phyloP scores from a whole-genome alignment of 2,113 vertebrate genomes.

The Scartelaos histophorus region DNA sequence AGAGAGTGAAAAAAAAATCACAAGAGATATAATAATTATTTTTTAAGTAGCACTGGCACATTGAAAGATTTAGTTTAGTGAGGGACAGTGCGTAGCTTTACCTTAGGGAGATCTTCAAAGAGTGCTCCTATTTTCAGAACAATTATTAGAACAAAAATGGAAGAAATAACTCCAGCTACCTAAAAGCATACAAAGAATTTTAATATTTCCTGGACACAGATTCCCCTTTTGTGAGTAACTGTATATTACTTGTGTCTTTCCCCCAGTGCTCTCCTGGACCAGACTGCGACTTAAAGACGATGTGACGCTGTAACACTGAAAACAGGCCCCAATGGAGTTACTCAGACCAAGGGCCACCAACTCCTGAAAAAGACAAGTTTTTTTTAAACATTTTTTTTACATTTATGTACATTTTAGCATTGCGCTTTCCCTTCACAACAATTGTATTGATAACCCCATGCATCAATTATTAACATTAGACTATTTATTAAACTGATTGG shows the following conservation, averaged over 20 bases:
- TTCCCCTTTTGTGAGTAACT: not conserved
- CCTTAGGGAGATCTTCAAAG: slow-evolving; percentile 90
- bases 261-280: slow-evolving; percentile 89
- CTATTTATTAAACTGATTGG: not conserved
- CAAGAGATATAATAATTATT: not conserved
- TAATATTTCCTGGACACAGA: not conserved
- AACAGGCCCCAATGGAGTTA: slow-evolving; percentile 86
- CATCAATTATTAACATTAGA: not conserved
- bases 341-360: slow-evolving; percentile 87
- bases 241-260: slow-evolving; percentile 87
- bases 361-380: slow-evolving; percentile 76
- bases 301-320: slow-evolving; percentile 89
- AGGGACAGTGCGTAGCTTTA: slow-evolving; percentile 46
- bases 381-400: too few relatives aligned
- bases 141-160: slow-evolving; percentile 85
- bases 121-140: slow-evolving; percentile 88
- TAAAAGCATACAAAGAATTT: slow-evolving; percentile 55
- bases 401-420: not conserved
- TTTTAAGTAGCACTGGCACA: too few relatives aligned
- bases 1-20: not conserved
- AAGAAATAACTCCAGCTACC: slow-evolving; percentile 83
- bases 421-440: not conserved
- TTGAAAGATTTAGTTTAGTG: too few relatives aligned
- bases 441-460: not conserved
- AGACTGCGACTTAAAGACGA: slow-evolving; percentile 91